Percentiles rank a stretch among this genome's conserved stretches.
Evolutionary conservation across 2,888 invertebrate species (phyloP).

Genomic region (Clostera curtula): DNA sequence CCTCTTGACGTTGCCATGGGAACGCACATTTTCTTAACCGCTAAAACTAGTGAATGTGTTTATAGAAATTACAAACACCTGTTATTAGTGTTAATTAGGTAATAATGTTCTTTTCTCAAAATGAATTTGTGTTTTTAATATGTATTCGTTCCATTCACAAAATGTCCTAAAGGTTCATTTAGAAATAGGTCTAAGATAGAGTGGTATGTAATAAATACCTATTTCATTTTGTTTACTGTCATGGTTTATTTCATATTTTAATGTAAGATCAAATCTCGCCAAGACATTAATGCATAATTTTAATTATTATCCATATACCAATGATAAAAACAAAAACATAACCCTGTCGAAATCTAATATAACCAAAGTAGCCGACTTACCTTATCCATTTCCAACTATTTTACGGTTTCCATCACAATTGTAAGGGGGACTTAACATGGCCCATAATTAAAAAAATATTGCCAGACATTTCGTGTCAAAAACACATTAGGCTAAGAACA

Average conservation of each 20-base stretch:
- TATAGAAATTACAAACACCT: slow-evolving; percentile 36
- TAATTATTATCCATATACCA: not conserved
- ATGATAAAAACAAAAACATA: slow-evolving; percentile 22
- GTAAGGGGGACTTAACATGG: slow-evolving; percentile 56
- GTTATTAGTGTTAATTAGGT: no score
- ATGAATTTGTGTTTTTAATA: no score
- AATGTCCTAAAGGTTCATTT: no score
- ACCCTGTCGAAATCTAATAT: no score
- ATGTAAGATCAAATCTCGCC: no score
- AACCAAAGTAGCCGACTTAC: slow-evolving; percentile 40
- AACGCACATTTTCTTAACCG: slow-evolving; percentile 55
- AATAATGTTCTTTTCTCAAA: no score
- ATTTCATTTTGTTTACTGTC: no score
- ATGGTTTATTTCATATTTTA: no score
- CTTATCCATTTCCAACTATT: slow-evolving; percentile 39
- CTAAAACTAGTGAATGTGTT: slow-evolving; percentile 33
- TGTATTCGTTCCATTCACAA: no score
- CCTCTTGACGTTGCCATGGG: slow-evolving; percentile 59
- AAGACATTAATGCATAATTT: no score
- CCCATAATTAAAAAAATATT: slow-evolving; percentile 29
- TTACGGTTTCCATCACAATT: slow-evolving; percentile 52
- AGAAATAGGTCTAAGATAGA: no score
- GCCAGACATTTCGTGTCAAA: slow-evolving; percentile 62
- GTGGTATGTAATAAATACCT: no score
- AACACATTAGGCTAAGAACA: slow-evolving; percentile 56